phyloP scores from a whole-genome alignment of 2,797 vertebrate species.

The Ambastaia sidthimunki region DNA sequence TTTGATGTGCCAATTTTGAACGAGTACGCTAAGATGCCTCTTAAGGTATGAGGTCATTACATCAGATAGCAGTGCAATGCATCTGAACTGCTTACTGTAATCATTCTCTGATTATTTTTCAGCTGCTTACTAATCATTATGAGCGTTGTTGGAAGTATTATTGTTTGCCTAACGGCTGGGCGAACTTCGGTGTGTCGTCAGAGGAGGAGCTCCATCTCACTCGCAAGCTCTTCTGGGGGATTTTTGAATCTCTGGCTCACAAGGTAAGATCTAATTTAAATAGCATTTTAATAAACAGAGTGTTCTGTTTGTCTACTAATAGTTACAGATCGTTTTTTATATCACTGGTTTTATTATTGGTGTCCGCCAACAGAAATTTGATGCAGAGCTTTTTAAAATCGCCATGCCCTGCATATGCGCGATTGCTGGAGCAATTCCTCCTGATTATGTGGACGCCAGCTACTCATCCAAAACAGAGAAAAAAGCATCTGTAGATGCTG shows the following conservation, averaged over 20 bases:
- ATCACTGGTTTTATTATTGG: not conserved
- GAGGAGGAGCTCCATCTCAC: constrained; percentile 95
- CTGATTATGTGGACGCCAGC: constrained; percentile 94
- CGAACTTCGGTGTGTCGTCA: constrained; percentile 90
- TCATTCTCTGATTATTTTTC: constrained; percentile 26
- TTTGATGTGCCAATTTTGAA: constrained; percentile 98
- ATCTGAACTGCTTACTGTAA: not conserved
- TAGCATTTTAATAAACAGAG: not conserved
- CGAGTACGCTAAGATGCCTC: constrained; percentile 92
- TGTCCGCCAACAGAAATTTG: constrained; percentile 84
- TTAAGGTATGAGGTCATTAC: constrained; percentile 81
- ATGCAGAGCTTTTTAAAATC: constrained; percentile 92
- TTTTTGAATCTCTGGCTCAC: constrained; percentile 92
- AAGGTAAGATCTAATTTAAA: constrained; percentile 76
- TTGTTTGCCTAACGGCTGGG: constrained; percentile 95
- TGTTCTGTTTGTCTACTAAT: not conserved
- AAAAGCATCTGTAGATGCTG: constrained; percentile 92
- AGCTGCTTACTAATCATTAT: constrained; percentile 96
- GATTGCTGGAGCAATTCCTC: constrained; percentile 92
- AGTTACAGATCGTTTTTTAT: not conserved
- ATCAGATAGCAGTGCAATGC: not conserved
- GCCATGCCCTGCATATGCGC: constrained; percentile 93
- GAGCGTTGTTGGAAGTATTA: constrained; percentile 98
- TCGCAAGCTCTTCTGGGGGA: constrained; percentile 96
- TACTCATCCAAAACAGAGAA: constrained; percentile 95